These are phyloP conservation scores for Thereva nobilitata DNA, from an alignment of 2,888 invertebrate genomes.

Conservation along the genomic window DNA sequence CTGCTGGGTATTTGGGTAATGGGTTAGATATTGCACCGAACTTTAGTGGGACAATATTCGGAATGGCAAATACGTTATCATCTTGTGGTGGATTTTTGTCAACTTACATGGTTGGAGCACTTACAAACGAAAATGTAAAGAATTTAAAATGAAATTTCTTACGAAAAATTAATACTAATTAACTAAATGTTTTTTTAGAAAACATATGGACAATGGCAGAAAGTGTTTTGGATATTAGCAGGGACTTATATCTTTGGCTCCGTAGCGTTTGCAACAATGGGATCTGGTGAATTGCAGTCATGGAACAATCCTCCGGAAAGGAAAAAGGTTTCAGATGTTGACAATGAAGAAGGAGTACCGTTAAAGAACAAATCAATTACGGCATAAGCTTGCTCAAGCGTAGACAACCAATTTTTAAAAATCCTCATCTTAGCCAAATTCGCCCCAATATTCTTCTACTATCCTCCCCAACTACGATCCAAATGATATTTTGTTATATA, in stretches of 20 bases:
- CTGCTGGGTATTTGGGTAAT: conserved; percentile 83
- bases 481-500: no score
- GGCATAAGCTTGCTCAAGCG: not conserved
- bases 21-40: conserved; percentile 87
- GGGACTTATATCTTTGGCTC: conserved; percentile 72
- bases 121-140: conserved; percentile 73
- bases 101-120: conserved; percentile 76
- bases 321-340: conserved; percentile 46
- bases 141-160: conserved; percentile 1
- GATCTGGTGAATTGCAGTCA: conserved; percentile 65
- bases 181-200: conserved; percentile 59
- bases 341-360: conserved; percentile 56
- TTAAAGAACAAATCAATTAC: conserved; percentile 48
- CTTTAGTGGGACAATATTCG: conserved; percentile 86
- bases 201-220: conserved; percentile 77
- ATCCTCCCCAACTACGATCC: no score
- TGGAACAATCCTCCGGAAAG: conserved; percentile 61
- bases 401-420: conserved; percentile 10
- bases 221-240: conserved; percentile 80
- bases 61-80: conserved; percentile 84
- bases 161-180: conserved; percentile 3
- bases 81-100: conserved; percentile 83
- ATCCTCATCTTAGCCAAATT: conserved; percentile 12
- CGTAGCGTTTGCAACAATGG: conserved; percentile 63
- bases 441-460: not conserved